A percentile compares a stretch with the other conserved stretches of the same genome.
These are phyloP conservation scores for Pygoscelis antarcticus DNA, from an alignment of 2,113 vertebrate species.

Conservation along the genomic window DNA sequence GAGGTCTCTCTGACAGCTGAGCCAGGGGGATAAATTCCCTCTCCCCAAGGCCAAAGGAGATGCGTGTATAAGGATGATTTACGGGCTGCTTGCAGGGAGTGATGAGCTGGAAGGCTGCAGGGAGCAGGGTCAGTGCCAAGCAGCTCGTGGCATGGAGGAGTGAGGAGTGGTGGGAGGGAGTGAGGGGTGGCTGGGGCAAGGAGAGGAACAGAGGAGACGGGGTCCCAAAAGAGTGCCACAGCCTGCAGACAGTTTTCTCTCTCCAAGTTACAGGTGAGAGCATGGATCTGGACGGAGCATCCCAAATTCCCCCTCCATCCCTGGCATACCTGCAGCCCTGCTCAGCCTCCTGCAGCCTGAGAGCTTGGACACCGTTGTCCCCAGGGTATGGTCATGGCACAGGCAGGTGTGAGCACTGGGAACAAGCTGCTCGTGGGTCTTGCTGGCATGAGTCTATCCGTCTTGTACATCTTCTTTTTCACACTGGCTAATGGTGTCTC, in stretches of 20 bases:
- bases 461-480: neutral
- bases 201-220: fast-evolving
- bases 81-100: neutral
- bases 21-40: neutral
- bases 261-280: neutral
- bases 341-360: neutral
- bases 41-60: neutral
- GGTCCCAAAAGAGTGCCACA: neutral
- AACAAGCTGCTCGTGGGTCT: fast-evolving
- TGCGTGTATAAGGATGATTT: neutral
- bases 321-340: neutral
- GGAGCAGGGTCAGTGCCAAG: neutral
- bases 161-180: neutral
- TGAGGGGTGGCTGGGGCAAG: neutral
- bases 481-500: neutral
- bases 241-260: neutral
- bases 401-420: neutral
- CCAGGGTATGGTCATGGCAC: neutral
- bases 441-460: neutral
- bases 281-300: neutral
- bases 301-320: neutral
- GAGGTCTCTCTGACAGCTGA: neutral
- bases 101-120: neutral
- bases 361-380: neutral
- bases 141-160: neutral